Conservation (phyloP, 2,113 vertebrate genomes). For the Terrapene triunguis region DNA sequence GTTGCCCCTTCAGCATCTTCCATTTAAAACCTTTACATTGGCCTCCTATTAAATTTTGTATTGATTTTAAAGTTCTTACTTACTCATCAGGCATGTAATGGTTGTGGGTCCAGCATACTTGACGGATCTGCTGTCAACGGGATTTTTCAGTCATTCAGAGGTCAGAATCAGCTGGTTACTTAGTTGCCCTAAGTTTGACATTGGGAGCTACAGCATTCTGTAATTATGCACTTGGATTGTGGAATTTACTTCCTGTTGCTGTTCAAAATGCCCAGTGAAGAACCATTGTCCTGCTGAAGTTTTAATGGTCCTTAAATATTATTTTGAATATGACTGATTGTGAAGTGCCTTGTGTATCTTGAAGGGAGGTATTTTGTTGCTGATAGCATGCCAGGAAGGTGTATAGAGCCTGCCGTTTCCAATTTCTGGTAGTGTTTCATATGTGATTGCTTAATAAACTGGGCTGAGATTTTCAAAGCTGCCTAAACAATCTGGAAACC, state of each 20-base stretch:
- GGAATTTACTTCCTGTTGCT: background rate
- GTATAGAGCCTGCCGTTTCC: background rate
- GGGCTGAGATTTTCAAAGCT: background rate
- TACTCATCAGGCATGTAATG: background rate
- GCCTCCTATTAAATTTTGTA: background rate
- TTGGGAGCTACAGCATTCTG: background rate
- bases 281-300: background rate
- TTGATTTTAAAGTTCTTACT: background rate
- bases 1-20: background rate
- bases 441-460: background rate
- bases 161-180: background rate
- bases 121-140: background rate
- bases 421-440: background rate
- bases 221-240: background rate
- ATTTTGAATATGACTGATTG: background rate
- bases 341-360: background rate
- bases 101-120: background rate
- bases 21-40: background rate
- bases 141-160: background rate
- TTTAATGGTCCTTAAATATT: background rate
- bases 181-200: background rate
- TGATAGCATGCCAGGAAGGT: background rate
- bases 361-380: background rate
- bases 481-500: background rate
- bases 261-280: background rate